phyloP scores from a whole-genome alignment of 2,888 invertebrate genomes.

The Nasonia oneida region DNA sequence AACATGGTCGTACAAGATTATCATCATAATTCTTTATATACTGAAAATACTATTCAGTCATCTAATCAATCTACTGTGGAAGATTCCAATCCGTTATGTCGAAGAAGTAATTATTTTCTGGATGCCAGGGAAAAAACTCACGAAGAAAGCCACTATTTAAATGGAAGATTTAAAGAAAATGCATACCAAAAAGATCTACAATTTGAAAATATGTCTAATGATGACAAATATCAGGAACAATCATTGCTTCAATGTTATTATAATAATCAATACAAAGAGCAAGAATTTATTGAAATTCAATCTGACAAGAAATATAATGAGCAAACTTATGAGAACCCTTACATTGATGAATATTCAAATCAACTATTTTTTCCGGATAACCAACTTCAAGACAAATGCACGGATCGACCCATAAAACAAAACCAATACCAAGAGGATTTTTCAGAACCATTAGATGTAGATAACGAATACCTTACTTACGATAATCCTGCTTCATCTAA shows the following conservation, averaged over 20 bases:
- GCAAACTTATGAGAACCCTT: neutral
- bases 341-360: neutral
- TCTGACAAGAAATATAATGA: neutral
- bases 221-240: neutral
- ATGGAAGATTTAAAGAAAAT: neutral
- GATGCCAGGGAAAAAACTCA: neutral
- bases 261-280: neutral
- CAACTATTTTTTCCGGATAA: neutral
- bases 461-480: neutral
- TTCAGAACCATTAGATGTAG: neutral
- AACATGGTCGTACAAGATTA: slow-evolving; percentile 3
- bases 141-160: neutral
- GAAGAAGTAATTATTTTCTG: neutral
- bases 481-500: neutral
- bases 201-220: neutral
- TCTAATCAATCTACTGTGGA: slow-evolving; percentile 34
- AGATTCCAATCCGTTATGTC: neutral
- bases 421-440: neutral
- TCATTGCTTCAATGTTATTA: neutral
- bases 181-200: neutral
- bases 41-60: slow-evolving; percentile 70
- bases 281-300: neutral
- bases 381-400: neutral
- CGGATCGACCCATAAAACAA: neutral
- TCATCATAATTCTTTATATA: slow-evolving; percentile 66